Evolutionary conservation across 2,113 vertebrate species (phyloP), one percentile per base, ranked within the genome.

Genomic region (Malaclemys terrapin): DNA sequence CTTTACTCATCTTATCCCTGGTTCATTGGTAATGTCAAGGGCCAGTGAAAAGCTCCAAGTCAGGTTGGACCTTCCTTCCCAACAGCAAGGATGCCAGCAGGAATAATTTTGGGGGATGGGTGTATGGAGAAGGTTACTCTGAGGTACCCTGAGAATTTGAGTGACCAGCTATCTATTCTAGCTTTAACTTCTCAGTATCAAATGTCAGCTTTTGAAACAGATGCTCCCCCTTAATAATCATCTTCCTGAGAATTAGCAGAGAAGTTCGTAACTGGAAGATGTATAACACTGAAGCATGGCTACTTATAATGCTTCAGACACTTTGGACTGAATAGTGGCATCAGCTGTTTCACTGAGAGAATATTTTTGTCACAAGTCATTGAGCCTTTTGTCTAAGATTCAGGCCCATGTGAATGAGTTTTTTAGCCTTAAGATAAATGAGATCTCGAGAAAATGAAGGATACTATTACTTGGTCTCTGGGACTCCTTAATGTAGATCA

Each of bases 171-270:
- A 65, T 10, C 80, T n/a, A 19, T 69, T n/a, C 2, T 80, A 92
- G 87, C 80, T 91, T 92, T 95, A 92, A 91, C 80, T 87, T 90
- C 85, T 93, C 84, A 88, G 80, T 94, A 84, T 95, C 89, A 87
- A 62, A 85, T 95, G 90, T 95, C 89, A 93, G 89, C 93, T 92
- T 80, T 93, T 92, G 88, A 62, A 95, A 90, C 92, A 94, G 75
- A 84, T 94, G 80, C 88, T 82, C 82, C 85, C 89, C 52, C 57
- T 95, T 87, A 90, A 89, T 86, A 93, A 87, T 0, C 38, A 89
- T 62, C 87, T 95, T 92, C 88, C 87, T 89, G 91, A 93, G 85
- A 83, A 91, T 87, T 87, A 94, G 85, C 80, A 92, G 76, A 95
- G 94, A 82, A 89, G 75, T 89, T 53, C 75, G 56, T 89, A 91